phyloP scores from a whole-genome alignment of 2,797 vertebrate genomes.

The Erpetoichthys calabaricus region DNA sequence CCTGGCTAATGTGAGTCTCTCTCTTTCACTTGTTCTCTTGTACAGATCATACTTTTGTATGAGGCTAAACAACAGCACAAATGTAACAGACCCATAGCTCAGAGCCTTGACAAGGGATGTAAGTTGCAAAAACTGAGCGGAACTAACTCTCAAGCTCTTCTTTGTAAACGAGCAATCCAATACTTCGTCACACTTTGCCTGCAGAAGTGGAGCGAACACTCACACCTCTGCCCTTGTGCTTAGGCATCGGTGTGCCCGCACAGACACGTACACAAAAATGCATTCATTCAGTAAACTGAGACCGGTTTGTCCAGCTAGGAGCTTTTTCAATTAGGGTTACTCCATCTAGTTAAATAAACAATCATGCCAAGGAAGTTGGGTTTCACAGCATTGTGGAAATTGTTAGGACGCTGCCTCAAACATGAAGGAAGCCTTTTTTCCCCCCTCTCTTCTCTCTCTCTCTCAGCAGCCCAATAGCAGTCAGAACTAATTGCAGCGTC shows the following conservation, averaged over 20 bases:
- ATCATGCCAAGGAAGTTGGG: constrained; percentile 6
- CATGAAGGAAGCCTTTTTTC: constrained; percentile 25
- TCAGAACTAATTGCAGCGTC: constrained; percentile 74
- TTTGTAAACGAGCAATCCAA: background rate
- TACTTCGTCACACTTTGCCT: background rate
- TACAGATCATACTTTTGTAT: too few relatives aligned
- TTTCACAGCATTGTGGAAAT: constrained; percentile 9
- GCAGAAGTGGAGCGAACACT: too few relatives aligned
- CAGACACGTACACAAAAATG: background rate
- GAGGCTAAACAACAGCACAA: too few relatives aligned
- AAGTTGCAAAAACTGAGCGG: too few relatives aligned
- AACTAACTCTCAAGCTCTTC: too few relatives aligned
- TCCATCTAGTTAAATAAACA: constrained; percentile 10
- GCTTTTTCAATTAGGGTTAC: constrained; percentile 2
- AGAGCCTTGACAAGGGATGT: too few relatives aligned
- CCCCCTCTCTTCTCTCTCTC: constrained; percentile 23
- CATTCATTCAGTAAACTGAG: background rate
- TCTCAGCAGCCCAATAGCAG: constrained; percentile 38
- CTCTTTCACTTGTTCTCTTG: too few relatives aligned
- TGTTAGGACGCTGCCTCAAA: constrained; percentile 4
- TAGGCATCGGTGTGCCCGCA: background rate
- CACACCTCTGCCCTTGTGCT: too few relatives aligned
- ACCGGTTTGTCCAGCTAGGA: background rate
- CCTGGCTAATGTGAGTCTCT: too few relatives aligned
- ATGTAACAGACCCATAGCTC: too few relatives aligned